Evolutionary conservation across 2,797 vertebrate species (phyloP).

Genomic region (Furcifer pardalis): DNA sequence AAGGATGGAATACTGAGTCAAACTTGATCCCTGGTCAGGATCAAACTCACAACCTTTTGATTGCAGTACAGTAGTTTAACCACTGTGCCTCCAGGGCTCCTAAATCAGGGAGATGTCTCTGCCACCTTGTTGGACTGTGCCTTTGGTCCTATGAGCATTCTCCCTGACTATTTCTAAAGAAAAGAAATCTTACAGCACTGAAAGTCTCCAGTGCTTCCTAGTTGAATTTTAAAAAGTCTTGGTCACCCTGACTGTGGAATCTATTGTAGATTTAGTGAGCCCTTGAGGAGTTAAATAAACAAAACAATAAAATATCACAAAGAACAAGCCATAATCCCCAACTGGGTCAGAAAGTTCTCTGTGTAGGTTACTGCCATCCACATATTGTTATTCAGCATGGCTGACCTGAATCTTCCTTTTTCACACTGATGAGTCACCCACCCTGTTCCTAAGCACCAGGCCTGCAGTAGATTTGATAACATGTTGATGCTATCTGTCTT

Average conservation of each 20-base stretch:
- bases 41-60: too few relatives aligned
- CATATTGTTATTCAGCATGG: slow-evolving; percentile 28
- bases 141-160: background rate
- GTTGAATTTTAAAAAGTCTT: background rate
- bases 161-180: background rate
- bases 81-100: too few relatives aligned
- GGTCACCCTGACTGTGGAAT: background rate
- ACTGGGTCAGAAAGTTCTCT: slow-evolving; percentile 17
- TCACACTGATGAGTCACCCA: slow-evolving; percentile 33
- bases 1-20: too few relatives aligned
- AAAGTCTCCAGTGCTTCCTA: background rate
- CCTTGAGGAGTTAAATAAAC: slow-evolving; percentile 15
- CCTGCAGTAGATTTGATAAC: slow-evolving; percentile 25
- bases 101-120: too few relatives aligned
- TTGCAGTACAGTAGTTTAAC: too few relatives aligned
- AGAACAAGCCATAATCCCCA: slow-evolving; percentile 1
- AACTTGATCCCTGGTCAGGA: too few relatives aligned
- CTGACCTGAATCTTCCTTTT: slow-evolving; percentile 8
- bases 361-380: background rate
- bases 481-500: slow-evolving; percentile 19
- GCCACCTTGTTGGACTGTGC: background rate
- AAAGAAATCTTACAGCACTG: background rate
- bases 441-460: slow-evolving; percentile 27
- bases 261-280: background rate
- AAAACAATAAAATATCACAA: slow-evolving; percentile 40